phyloP scores from a whole-genome alignment of 2,113 vertebrate species.

The Gallinago jamesoni region DNA sequence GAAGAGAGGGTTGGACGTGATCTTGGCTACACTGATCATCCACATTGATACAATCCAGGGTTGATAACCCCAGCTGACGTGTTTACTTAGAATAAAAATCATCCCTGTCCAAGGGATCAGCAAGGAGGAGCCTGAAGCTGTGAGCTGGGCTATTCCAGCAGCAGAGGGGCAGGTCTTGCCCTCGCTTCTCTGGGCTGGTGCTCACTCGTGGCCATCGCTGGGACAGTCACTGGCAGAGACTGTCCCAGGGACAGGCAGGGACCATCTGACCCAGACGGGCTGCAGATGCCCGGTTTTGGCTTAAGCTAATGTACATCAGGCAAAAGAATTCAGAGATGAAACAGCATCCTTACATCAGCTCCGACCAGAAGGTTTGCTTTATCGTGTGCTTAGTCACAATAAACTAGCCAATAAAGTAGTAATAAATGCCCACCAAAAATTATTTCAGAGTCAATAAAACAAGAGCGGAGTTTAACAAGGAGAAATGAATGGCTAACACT shows the following conservation, averaged over 20 bases:
- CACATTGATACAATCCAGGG: not conserved
- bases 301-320: not conserved
- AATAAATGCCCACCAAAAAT: conserved; percentile 19
- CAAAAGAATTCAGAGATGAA: not conserved
- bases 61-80: not conserved
- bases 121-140: not conserved
- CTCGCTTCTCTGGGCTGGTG: not conserved
- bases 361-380: conserved; percentile 6
- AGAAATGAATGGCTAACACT: conserved; percentile 1
- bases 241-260: not conserved
- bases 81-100: not conserved
- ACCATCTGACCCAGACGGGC: rapidly evolving
- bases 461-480: not conserved
- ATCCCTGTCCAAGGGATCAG: not conserved
- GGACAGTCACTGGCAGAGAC: not conserved
- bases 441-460: conserved; percentile 32
- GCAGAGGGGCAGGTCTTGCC: not conserved
- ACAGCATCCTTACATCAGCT: not conserved
- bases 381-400: not conserved
- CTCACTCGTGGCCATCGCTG: not conserved
- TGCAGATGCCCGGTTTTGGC: not conserved
- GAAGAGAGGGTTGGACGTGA: not conserved
- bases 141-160: not conserved
- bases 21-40: not conserved
- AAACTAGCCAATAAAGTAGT: conserved; percentile 25